A percentile compares a stretch with the other conserved stretches of the same genome.
Conservation (phyloP, 2,888 invertebrate species). For the Odontomyia ornata region DNA sequence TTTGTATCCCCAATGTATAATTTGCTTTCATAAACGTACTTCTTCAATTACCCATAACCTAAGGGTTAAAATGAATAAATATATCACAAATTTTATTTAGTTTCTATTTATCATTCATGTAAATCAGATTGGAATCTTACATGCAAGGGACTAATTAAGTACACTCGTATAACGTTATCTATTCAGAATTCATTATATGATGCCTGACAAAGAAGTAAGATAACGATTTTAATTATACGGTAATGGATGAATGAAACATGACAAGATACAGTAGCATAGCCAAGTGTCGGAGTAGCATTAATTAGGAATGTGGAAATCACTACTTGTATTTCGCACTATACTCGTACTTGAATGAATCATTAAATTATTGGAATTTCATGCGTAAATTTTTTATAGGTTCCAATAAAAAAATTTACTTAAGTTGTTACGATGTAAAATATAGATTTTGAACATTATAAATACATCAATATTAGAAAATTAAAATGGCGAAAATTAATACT, state of each 20-base stretch:
- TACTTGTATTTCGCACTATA: neutral
- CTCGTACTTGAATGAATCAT: too few species aligned
- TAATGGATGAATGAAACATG: conserved; percentile 8
- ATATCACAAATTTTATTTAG: neutral
- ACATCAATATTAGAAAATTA: too few species aligned
- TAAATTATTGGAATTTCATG: too few species aligned
- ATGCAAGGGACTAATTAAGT: neutral
- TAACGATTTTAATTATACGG: neutral
- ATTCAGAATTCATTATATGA: neutral
- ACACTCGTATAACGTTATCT: neutral
- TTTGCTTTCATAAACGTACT: neutral
- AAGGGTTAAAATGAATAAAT: neutral
- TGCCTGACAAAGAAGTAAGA: conserved; percentile 2
- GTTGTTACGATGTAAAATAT: too few species aligned
- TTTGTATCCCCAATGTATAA: too few species aligned
- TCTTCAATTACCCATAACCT: neutral
- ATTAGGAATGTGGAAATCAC: neutral
- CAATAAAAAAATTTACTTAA: too few species aligned
- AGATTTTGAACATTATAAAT: too few species aligned
- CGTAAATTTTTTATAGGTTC: too few species aligned
- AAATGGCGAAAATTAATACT: too few species aligned
- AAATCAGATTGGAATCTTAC: neutral
- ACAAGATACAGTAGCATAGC: neutral
- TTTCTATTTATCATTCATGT: neutral
- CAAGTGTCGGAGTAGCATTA: neutral